Evolutionary conservation across 2,113 vertebrate genomes (phyloP).

Genomic region (Xenus cinereus): DNA sequence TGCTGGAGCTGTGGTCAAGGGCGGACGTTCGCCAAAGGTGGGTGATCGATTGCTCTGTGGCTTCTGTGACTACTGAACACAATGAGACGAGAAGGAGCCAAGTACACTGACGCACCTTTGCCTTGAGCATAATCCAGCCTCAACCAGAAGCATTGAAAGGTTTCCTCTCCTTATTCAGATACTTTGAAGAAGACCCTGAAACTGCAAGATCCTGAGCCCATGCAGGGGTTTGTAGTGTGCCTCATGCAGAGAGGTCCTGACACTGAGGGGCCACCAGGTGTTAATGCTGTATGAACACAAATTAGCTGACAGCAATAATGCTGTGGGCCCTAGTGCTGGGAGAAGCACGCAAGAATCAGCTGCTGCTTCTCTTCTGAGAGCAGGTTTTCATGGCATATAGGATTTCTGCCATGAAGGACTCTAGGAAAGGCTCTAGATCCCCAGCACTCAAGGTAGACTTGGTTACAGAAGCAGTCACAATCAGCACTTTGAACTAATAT

Average conservation of each 20-base stretch:
- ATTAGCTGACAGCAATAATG: not conserved
- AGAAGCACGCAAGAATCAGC: not conserved
- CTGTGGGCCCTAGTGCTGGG: rapidly evolving
- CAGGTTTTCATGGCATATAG: not conserved
- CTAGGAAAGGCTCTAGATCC: not conserved
- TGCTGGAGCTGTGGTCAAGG: not conserved
- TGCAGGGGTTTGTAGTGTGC: not conserved
- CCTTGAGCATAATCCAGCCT: not conserved
- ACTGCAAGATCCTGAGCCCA: not conserved
- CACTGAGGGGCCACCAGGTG: not conserved
- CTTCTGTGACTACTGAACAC: not conserved
- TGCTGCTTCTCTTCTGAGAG: not conserved
- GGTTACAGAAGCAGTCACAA: not conserved
- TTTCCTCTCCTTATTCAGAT: not conserved
- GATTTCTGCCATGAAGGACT: not conserved
- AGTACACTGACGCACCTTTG: not conserved
- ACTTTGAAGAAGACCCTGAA: not conserved
- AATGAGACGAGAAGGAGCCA: not conserved
- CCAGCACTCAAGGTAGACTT: not conserved
- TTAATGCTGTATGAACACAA: not conserved
- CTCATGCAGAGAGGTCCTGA: not conserved
- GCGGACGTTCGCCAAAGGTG: not conserved
- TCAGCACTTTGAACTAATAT: not conserved
- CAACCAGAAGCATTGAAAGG: not conserved
- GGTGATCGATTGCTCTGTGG: not conserved